phyloP scores from a whole-genome alignment of 1,140 invertebrate genomes.

The Cataglyphis hispanica region DNA sequence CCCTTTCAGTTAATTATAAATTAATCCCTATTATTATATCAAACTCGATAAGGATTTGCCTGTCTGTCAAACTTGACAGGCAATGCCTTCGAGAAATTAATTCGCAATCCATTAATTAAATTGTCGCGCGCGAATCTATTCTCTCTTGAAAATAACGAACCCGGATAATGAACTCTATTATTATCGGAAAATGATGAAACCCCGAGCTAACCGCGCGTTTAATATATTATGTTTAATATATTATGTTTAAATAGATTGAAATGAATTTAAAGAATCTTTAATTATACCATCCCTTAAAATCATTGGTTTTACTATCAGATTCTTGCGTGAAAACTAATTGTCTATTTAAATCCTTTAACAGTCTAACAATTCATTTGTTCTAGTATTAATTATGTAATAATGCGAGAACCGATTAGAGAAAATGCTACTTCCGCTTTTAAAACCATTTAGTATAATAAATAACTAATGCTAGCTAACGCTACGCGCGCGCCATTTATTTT shows the following conservation, averaged over 20 bases:
- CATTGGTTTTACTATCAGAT: conserved; percentile 1
- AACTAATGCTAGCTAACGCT: too few species aligned
- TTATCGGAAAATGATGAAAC: background rate
- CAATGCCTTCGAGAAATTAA: conserved; percentile 25
- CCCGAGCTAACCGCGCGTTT: background rate
- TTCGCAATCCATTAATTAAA: conserved; percentile 45
- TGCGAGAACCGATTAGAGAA: background rate
- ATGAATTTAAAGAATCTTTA: conserved; percentile 37
- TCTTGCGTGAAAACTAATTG: conserved; percentile 23
- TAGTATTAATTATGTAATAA: conserved; percentile 27
- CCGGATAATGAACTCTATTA: conserved; percentile 46
- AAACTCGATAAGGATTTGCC: background rate
- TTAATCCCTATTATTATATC: conserved; percentile 40
- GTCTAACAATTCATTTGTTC: background rate
- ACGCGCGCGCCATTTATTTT: too few species aligned
- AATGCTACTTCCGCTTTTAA: background rate
- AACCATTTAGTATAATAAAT: background rate
- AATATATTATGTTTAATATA: background rate
- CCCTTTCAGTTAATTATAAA: conserved; percentile 23
- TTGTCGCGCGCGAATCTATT: conserved; percentile 37
- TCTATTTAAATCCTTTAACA: conserved; percentile 3
- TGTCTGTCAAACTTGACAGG: background rate
- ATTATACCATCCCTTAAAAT: conserved; percentile 1
- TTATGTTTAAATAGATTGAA: conserved; percentile 33
- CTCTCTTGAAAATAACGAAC: conserved; percentile 35